A percentile compares a stretch with the other conserved stretches of the same genome.
Conservation (phyloP, 2,888 invertebrate genomes). For the Parnassius orleans region DNA sequence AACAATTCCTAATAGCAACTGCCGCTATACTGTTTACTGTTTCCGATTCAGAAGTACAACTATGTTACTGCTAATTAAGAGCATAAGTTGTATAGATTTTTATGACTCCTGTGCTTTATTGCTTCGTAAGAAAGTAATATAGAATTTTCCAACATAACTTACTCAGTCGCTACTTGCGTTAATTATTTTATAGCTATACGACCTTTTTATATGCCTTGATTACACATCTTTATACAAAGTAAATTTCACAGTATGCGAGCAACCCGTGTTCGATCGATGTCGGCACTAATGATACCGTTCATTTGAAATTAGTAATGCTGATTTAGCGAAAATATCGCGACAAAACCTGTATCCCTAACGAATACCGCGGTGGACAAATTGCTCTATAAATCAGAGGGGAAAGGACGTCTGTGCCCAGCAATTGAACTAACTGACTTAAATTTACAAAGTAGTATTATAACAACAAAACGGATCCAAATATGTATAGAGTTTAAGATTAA, state of each 20-base stretch:
- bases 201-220: slow-evolving; percentile 9
- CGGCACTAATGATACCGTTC: too few species aligned
- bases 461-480: too few species aligned
- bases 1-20: slow-evolving; percentile 7
- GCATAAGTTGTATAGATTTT: slow-evolving; percentile 18
- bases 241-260: neutral
- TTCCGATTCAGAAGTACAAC: slow-evolving; percentile 12
- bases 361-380: too few species aligned
- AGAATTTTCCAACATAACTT: slow-evolving; percentile 1
- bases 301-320: too few species aligned
- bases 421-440: too few species aligned
- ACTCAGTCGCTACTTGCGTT: slow-evolving; percentile 9
- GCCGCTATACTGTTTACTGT: neutral
- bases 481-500: too few species aligned
- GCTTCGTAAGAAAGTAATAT: slow-evolving; percentile 16
- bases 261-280: too few species aligned
- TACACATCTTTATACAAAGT: slow-evolving; percentile 19
- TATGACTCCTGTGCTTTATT: slow-evolving; percentile 14
- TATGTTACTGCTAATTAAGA: slow-evolving; percentile 16
- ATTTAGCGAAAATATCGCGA: too few species aligned
- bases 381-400: too few species aligned
- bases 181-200: slow-evolving; percentile 11
- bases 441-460: too few species aligned
- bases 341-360: too few species aligned
- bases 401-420: too few species aligned